These are phyloP conservation scores for Chrysolina haemoptera DNA, from an alignment of 2,888 invertebrate species.

Conservation along the genomic window DNA sequence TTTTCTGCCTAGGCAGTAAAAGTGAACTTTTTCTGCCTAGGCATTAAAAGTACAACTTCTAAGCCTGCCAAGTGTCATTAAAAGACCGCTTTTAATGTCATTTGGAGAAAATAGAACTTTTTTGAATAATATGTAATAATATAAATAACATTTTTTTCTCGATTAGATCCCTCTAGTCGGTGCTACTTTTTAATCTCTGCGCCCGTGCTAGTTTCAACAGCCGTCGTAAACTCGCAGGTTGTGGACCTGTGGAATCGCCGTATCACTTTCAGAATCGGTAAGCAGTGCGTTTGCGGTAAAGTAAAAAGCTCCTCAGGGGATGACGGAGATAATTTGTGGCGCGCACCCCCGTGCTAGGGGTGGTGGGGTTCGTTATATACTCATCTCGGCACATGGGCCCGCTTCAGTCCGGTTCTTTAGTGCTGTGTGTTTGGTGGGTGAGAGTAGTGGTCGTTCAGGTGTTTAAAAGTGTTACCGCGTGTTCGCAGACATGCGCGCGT, in stretches of 20 bases:
- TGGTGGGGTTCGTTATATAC: constrained; percentile 62
- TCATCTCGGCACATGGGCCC: constrained; percentile 56
- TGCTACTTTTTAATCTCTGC: constrained; percentile 10
- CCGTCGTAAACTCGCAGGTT: constrained; percentile 16
- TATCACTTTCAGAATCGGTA: constrained; percentile 29
- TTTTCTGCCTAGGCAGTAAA: no score
- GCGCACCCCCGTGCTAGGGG: constrained; percentile 58
- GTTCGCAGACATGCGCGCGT: constrained; percentile 59
- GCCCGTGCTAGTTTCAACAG: constrained; percentile 22
- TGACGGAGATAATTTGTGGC: constrained; percentile 54
- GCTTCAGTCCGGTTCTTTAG: constrained; percentile 53
- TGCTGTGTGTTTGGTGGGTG: constrained; percentile 57
- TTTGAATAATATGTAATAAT: no score
- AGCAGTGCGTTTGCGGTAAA: constrained; percentile 27
- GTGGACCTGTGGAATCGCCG: constrained; percentile 25
- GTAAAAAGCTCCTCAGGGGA: constrained; percentile 34
- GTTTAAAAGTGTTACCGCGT: constrained; percentile 23
- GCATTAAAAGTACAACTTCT: no score
- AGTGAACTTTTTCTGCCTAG: no score
- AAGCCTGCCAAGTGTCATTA: no score
- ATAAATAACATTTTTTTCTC: no score
- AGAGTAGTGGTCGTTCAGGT: constrained; percentile 43
- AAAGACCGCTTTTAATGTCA: no score
- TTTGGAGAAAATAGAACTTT: no score
- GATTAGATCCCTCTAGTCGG: background rate